These are phyloP conservation scores for Drosophila rellima DNA, from an alignment of 2,888 invertebrate species.

Conservation along the genomic window DNA sequence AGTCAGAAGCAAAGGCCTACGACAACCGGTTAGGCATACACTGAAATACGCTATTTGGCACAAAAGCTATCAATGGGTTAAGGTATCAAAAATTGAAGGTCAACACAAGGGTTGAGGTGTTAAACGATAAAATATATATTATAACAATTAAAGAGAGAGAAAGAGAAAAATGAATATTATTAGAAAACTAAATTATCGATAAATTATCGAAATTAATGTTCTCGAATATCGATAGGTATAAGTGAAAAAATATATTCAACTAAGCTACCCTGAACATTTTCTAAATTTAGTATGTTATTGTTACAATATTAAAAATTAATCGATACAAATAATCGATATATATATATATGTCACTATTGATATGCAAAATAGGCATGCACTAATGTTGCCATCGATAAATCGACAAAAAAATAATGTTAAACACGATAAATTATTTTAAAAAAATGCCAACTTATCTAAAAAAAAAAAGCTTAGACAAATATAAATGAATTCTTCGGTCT, in stretches of 20 bases:
- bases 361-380: neutral
- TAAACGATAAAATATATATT: neutral
- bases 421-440: neutral
- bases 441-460: too few species aligned
- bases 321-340: neutral
- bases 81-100: neutral
- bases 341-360: neutral
- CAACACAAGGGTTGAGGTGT: slow-evolving; percentile 4
- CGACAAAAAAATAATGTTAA: neutral
- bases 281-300: too few species aligned
- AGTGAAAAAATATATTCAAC: too few species aligned
- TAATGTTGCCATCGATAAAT: neutral
- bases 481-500: neutral
- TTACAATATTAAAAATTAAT: neutral
- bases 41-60: slow-evolving; percentile 19
- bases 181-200: too few species aligned
- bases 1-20: slow-evolving; percentile 10
- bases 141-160: too few species aligned
- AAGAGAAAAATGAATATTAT: neutral
- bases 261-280: too few species aligned
- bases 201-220: too few species aligned
- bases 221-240: too few species aligned
- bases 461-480: too few species aligned
- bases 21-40: slow-evolving; percentile 14
- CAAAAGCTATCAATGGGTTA: slow-evolving; percentile 8